phyloP scores from a whole-genome alignment of 2,113 vertebrate species.

The Pterocles burchelli region DNA sequence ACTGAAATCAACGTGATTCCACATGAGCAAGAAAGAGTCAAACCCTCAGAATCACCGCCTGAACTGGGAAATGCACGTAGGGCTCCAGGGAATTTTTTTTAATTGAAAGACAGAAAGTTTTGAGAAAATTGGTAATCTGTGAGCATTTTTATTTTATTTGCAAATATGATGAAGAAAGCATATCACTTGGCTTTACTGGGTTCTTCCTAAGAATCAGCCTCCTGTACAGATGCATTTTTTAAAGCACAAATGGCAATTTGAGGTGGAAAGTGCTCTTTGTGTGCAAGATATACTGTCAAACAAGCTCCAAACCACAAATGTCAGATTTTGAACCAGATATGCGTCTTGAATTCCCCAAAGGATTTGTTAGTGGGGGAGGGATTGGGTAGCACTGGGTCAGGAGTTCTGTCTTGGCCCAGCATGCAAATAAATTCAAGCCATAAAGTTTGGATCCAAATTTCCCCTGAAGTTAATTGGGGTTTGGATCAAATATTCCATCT shows the following conservation, averaged over 20 bases:
- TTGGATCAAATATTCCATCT: constrained; percentile 64
- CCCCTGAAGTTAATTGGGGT: constrained; percentile 56
- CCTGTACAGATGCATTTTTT: background rate
- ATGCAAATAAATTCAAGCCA: constrained; percentile 44
- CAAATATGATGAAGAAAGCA: background rate
- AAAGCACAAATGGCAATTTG: background rate
- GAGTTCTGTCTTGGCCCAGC: constrained; percentile 47
- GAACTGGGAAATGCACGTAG: background rate
- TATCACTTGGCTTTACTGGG: background rate
- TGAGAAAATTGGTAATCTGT: background rate
- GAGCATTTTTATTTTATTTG: background rate
- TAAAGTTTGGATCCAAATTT: constrained; percentile 62
- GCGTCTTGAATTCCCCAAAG: constrained; percentile 16
- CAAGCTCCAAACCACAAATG: constrained; percentile 48
- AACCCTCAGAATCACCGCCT: background rate
- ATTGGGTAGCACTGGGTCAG: constrained; percentile 44
- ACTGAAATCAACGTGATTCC: background rate
- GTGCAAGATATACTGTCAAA: constrained; percentile 23
- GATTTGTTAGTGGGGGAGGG: constrained; percentile 5
- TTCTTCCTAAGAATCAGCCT: background rate
- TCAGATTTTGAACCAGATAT: constrained; percentile 49
- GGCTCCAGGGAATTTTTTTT: background rate
- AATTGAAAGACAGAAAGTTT: background rate
- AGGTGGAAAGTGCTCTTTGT: background rate
- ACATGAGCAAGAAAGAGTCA: background rate